Evolutionary conservation across 1,140 invertebrate species (phyloP), one percentile per base, ranked within the genome.

Genomic region (Sycobia sp.): DNA sequence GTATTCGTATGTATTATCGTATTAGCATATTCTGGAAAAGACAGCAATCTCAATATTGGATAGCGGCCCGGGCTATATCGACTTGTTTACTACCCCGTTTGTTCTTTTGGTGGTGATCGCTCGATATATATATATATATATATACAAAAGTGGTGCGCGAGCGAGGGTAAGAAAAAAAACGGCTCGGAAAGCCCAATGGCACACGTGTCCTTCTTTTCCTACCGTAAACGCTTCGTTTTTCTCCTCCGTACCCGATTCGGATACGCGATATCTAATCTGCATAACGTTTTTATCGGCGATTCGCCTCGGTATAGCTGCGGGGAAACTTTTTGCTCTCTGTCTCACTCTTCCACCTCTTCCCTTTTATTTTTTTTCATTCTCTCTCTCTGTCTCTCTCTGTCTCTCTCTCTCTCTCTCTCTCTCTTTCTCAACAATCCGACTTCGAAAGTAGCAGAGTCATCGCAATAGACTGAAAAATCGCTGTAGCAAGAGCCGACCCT

Each of bases 11-110:
- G 78, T 81, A 80, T 81, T 81, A 81, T 80, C 73, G 67, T 73
- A 82, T 82, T 82, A 82, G 78, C 79, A 81, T 82, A 82, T 81
- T 79, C 77, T 70, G 74, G 67, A 70, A 79, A 77, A 78, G 74
- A 76, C 79, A 75, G 78, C 80, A 80, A 82, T 82, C 78, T 81
- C 78, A 80, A 81, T 81, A 82, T 82, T 82, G 78, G 78, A 79
- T 80, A 78, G 70, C 67, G 61, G 67, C 69, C 67, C 63, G 65
- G 65, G 71, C 69, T 76, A 75, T 77, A 80, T 76, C 72, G 74
- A 70, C 72, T 79, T 80, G 77, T 80, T 81, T 80, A 79, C 76
- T 74, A 72, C 68, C 73, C 70, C 72, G 36, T 63, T 72, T 74
- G 65, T 66, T 47, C n/a, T 49, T 55, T 41, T 29, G 51, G 51